Percentiles rank a stretch among this genome's conserved stretches.
Evolutionary conservation across 2,888 invertebrate genomes (phyloP).

Genomic region (Carpatolechia fugitivella): DNA sequence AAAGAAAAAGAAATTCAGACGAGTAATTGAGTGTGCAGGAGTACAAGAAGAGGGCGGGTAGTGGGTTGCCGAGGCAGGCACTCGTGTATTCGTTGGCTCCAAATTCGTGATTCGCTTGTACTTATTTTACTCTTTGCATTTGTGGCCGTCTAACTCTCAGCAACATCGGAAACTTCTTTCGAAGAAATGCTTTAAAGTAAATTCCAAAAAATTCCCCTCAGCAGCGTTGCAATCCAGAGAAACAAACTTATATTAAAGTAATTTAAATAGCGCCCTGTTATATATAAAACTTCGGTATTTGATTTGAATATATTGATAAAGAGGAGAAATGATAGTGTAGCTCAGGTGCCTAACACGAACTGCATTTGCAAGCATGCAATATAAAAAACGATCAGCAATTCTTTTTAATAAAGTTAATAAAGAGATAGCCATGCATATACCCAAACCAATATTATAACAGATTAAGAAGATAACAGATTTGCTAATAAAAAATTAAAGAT

Average conservation of each 20-base stretch:
- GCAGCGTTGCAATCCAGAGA: slow-evolving; percentile 63
- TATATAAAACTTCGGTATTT: too few species aligned
- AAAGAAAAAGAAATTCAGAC: slow-evolving; percentile 5
- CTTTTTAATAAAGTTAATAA: too few species aligned
- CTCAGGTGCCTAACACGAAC: too few species aligned
- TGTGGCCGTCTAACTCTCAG: slow-evolving; percentile 51
- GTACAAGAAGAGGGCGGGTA: not conserved
- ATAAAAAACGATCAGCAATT: too few species aligned
- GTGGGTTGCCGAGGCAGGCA: too few species aligned
- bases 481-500: too few species aligned
- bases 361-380: too few species aligned
- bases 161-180: slow-evolving; percentile 61
- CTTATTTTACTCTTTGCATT: slow-evolving; percentile 44
- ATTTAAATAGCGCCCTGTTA: slow-evolving; percentile 64
- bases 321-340: too few species aligned
- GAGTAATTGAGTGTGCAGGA: slow-evolving; percentile 10
- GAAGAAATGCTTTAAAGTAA: slow-evolving; percentile 67
- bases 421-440: too few species aligned
- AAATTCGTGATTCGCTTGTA: slow-evolving; percentile 33
- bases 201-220: slow-evolving; percentile 69
- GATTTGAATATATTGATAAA: too few species aligned
- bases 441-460: too few species aligned
- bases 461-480: too few species aligned
- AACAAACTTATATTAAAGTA: slow-evolving; percentile 70
- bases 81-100: slow-evolving; percentile 7